phyloP scores from a whole-genome alignment of 2,113 vertebrate genomes.

The Otus sunia region DNA sequence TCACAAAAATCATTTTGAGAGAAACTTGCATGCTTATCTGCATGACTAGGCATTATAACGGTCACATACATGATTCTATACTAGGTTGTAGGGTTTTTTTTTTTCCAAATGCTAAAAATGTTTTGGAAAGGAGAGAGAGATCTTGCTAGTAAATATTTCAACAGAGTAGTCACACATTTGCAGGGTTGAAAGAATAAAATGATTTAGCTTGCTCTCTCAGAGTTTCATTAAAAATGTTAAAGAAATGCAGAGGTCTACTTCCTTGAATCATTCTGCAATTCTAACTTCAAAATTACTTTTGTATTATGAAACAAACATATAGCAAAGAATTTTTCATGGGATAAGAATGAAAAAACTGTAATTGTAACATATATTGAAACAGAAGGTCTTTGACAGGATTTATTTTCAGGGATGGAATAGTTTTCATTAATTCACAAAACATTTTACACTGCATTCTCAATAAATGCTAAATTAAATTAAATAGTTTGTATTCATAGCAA shows the following conservation, averaged over 20 bases:
- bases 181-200: neutral
- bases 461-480: neutral
- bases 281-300: neutral
- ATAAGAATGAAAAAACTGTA: neutral
- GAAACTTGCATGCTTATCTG: neutral
- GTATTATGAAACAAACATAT: neutral
- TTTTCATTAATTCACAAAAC: neutral
- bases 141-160: constrained; percentile 26
- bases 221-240: neutral
- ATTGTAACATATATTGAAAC: neutral
- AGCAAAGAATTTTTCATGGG: neutral
- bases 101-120: neutral
- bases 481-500: neutral
- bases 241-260: neutral
- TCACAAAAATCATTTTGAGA: neutral
- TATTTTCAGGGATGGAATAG: neutral
- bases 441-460: neutral
- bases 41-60: neutral
- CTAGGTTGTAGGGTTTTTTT: neutral
- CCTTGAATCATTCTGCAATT: neutral
- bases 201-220: neutral
- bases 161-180: neutral
- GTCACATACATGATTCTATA: neutral
- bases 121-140: neutral
- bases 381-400: neutral